Evolutionary conservation across 2,113 vertebrate genomes (phyloP).

Genomic region (Pontoporia blainvillei): DNA sequence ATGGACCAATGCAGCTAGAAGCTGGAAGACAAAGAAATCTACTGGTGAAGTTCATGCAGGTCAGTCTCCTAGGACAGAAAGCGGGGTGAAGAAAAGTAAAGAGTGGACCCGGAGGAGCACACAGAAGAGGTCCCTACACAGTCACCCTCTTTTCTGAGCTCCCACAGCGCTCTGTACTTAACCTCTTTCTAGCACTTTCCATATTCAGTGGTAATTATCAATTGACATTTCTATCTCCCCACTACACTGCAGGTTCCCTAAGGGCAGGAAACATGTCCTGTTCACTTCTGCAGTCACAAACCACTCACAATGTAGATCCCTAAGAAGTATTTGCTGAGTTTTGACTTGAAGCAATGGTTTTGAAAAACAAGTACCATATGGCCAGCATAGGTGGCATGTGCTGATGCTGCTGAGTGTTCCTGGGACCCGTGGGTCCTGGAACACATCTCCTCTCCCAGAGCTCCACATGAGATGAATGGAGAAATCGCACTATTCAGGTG

Average conservation of each 20-base stretch:
- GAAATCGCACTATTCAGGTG: not conserved
- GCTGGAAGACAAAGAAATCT: not conserved
- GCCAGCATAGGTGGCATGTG: slow-evolving; percentile 33
- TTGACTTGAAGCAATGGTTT: slow-evolving; percentile 45
- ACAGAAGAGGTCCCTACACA: not conserved
- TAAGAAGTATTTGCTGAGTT: slow-evolving; percentile 50
- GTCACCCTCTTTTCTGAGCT: not conserved
- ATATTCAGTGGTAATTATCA: not conserved
- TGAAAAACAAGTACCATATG: slow-evolving; percentile 60
- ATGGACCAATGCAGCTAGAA: not conserved
- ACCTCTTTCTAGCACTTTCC: not conserved
- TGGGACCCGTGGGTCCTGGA: not conserved
- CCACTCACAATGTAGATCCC: not conserved
- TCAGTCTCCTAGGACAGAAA: not conserved
- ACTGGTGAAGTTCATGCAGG: not conserved
- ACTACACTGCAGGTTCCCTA: not conserved
- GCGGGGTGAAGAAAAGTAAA: not conserved
- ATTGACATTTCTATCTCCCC: not conserved
- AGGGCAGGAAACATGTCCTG: not conserved
- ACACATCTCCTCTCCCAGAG: slow-evolving; percentile 22
- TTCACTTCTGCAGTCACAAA: not conserved
- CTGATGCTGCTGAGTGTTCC: slow-evolving; percentile 26
- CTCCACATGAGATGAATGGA: slow-evolving; percentile 9
- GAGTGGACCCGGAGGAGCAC: not conserved
- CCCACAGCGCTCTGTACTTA: not conserved